Base-by-base conservation (phyloP, 2,797 vertebrate species). In the Phataginus tricuspis region DNA sequence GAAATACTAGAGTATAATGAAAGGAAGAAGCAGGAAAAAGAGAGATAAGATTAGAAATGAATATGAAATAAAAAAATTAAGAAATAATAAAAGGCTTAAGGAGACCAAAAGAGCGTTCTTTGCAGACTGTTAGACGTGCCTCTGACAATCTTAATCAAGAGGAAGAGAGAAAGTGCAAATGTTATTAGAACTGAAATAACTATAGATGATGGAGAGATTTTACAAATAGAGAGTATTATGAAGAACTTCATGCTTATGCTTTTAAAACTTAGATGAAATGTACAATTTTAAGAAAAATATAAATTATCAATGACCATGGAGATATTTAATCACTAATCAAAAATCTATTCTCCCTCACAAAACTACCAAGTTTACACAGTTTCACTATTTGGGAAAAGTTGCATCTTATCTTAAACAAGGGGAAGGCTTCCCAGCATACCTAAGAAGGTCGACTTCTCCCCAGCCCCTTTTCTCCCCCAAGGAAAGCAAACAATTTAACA, bases 401-500 rank as follows among this genome's bases (percentile, higher is more conserved):
- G n/a, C 31, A 34, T 83, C 63, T 49, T 84, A 64, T 63, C 49
- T 84, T 90, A 93, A 61, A 57, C 45, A 95, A 66, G 21, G 74
- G 23, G 27, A 69, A 63, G 69, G 19, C 19, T 74, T 86, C 29
- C 10, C 49, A 77, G 14, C 16, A 37, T 51, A 0, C 63, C 12
- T 87, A 66, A 66, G 11, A 63, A 13, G n/a, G 23, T 94, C 84
- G 27, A 59, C 59, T 59, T 49, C 15, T 19, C 16, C 37, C 42
- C 23, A 29, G 7, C 10, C 14, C 34, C 31, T 51, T 45, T 29
- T 53, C 49, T 6, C 21, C 4, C 13, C 19, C 10, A 39, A 86
- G 31, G 39, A 94, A 77, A 96, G 29, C 59, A 94, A 86, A 61
- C 29, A 74, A 8, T 69, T 91, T 75, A 91, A 96, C 74, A 55